These are phyloP conservation scores for Narcine bancroftii DNA, from an alignment of 2,113 vertebrate species.

Conservation along the genomic window DNA sequence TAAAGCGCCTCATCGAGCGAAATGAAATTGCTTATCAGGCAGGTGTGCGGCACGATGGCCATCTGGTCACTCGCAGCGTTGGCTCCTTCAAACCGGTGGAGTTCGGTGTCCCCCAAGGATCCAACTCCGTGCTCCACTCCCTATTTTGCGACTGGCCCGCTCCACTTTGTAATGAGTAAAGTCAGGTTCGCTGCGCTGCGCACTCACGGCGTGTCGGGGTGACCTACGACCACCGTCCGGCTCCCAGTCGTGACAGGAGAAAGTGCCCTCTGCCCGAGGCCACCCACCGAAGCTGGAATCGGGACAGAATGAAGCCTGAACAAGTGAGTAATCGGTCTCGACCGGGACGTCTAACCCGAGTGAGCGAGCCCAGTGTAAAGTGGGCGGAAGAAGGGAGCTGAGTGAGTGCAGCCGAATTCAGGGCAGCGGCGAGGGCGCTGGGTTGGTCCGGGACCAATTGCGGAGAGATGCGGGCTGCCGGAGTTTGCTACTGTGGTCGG, in stretches of 20 bases:
- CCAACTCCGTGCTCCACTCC: conserved; percentile 28
- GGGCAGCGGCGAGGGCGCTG: no score
- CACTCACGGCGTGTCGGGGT: not conserved
- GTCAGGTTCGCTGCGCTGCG: not conserved
- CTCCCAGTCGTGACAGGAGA: not conserved
- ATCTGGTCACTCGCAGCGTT: not conserved
- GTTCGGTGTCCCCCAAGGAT: not conserved
- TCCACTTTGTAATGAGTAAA: not conserved
- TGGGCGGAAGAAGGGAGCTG: no score
- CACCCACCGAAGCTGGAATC: not conserved
- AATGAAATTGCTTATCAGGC: not conserved
- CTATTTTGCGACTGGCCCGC: conserved; percentile 10
- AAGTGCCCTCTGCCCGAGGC: not conserved
- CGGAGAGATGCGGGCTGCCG: no score
- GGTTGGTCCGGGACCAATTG: no score
- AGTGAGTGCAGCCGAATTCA: no score
- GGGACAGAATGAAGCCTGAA: not conserved
- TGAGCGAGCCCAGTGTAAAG: no score
- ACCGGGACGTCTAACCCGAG: no score
- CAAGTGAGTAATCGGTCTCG: not conserved
- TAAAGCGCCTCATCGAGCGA: not conserved
- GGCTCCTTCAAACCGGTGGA: not conserved
- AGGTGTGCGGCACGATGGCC: not conserved
- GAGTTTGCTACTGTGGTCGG: not conserved
- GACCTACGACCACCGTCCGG: no score